Base-by-base conservation (phyloP, 2,888 invertebrate genomes). In the Monopis laevigella region DNA sequence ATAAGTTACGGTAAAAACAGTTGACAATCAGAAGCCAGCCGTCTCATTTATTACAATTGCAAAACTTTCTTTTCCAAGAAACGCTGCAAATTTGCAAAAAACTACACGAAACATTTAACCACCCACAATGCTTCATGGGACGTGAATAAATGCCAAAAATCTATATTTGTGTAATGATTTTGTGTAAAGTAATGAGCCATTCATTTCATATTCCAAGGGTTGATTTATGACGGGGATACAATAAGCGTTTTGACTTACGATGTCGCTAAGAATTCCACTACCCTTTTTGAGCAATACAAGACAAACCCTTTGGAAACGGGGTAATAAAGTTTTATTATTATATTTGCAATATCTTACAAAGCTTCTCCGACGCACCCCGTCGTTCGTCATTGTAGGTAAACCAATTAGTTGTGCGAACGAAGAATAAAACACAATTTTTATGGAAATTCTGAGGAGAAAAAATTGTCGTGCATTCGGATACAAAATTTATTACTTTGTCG, bases 91-190 rank as follows among this genome's bases (percentile, higher is more conserved):
- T 61, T 69, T 57, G 67, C 64, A 65, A 65, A 35, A 61, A 53
- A 57, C 52, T 18, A 3, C 2, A 18, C 11, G n/a, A n/a, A n/a
- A n/a, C n/a, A n/a, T 54, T 58, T 59, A 63, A 65, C 78, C 75
- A 70, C 78, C 75, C 74, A 78, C 74, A 59, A 73, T 59, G 59
- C 46, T 45, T 48, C 50, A 48, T 51, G 66, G 57, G 62, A 72
- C 75, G 78, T 75, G 75, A 65, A 75, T 61, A 69, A 75, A 68
- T 62, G 68, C 52, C 65, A 67, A 65, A 75, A 75, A 73, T 71
- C 74, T 73, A 78, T 78, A 77, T 80, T 80, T 80, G 77, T 77
- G 69, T 80, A 78, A 78, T 72, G 77, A 77, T 64, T 62, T 60
- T 58, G 67, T 66, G 75, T 80, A 74, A 72, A 74, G 68, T 69